Percentiles rank a stretch among this genome's conserved stretches.
These are phyloP conservation scores for Hemibagrus wyckioides DNA, from an alignment of 2,113 vertebrate species.

Conservation along the genomic window DNA sequence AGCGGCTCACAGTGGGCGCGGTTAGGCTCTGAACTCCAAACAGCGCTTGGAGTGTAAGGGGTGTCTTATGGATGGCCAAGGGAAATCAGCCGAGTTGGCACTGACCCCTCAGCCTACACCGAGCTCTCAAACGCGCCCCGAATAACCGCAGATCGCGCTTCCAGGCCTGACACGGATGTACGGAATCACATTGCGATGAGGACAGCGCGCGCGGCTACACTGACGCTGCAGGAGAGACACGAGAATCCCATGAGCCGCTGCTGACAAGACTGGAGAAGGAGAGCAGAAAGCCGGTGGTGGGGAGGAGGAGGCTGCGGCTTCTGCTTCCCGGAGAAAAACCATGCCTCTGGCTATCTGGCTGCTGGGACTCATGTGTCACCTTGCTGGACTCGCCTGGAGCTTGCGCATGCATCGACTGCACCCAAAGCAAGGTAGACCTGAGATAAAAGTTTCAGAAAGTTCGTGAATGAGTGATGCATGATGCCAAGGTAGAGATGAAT, in stretches of 20 bases:
- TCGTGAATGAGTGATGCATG: neutral
- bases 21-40: conserved; percentile 47
- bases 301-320: conserved; percentile 58
- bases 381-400: conserved; percentile 75
- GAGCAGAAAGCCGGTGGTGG: conserved; percentile 60
- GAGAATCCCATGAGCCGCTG: conserved; percentile 70
- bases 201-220: conserved; percentile 69
- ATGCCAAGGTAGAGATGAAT: neutral
- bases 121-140: conserved; percentile 61
- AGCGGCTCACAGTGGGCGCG: conserved; percentile 50
- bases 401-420: conserved; percentile 78
- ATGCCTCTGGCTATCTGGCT: conserved; percentile 68
- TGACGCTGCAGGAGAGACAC: conserved; percentile 70
- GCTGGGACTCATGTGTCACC: conserved; percentile 80
- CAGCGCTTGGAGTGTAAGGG: conserved; percentile 64
- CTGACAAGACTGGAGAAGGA: conserved; percentile 72
- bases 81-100: conserved; percentile 70
- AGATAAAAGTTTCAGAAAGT: neutral
- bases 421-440: conserved; percentile 82
- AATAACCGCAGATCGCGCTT: conserved; percentile 54
- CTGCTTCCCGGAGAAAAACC: conserved; percentile 61
- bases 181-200: conserved; percentile 65
- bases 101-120: conserved; percentile 66
- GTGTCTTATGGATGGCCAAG: conserved; percentile 73
- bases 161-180: conserved; percentile 40